Conservation (phyloP, 2,888 invertebrate genomes). For the Cheilosia pagana region DNA sequence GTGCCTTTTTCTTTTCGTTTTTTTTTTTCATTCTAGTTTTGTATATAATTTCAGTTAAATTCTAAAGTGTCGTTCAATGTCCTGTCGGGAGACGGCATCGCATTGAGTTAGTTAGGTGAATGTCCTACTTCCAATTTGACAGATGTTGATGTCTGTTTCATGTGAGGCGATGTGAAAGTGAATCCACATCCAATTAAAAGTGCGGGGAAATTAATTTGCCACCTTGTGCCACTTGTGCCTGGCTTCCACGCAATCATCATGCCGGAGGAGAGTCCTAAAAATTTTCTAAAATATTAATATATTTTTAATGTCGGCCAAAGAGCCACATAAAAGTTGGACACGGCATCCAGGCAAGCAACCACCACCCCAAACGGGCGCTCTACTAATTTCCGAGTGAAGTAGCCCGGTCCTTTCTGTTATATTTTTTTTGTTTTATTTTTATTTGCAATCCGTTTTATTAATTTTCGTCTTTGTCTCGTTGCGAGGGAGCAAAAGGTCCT, state of each 20-base stretch:
- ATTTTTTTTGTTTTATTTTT: constrained; percentile 49
- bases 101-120: constrained; percentile 30
- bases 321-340: constrained; percentile 50
- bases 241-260: background rate
- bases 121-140: constrained; percentile 39
- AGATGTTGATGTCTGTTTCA: constrained; percentile 8
- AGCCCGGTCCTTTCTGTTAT: constrained; percentile 16
- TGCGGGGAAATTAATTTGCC: constrained; percentile 15
- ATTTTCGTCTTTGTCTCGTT: constrained; percentile 52
- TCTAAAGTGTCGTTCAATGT: constrained; percentile 64
- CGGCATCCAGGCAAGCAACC: no score
- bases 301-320: constrained; percentile 49
- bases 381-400: constrained; percentile 41
- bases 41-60: constrained; percentile 49
- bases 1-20: constrained; percentile 11
- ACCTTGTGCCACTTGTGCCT: background rate
- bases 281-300: constrained; percentile 53
- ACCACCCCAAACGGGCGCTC: constrained; percentile 4
- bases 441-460: constrained; percentile 62
- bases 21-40: constrained; percentile 40
- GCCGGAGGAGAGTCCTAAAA: constrained; percentile 3
- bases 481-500: constrained; percentile 42
- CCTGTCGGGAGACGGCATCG: constrained; percentile 10
- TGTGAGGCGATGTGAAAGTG: background rate
- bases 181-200: constrained; percentile 21